phyloP scores from a whole-genome alignment of 1,140 invertebrate genomes.

The Panagrolaimus sp. region DNA sequence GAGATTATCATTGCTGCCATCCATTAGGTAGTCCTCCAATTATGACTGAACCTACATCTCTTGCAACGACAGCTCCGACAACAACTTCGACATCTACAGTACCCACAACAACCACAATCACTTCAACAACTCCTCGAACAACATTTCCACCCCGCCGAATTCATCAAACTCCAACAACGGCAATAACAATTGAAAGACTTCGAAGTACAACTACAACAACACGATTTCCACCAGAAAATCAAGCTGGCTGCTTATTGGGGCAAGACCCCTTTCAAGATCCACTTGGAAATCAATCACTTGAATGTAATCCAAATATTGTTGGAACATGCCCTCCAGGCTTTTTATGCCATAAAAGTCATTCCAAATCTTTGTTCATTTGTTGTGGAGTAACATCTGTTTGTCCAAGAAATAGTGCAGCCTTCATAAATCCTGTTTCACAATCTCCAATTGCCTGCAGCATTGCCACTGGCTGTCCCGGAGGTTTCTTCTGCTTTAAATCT shows the following conservation, averaged over 20 bases:
- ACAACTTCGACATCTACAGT: not conserved
- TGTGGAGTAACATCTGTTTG: slow-evolving; percentile 27
- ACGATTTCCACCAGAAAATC: slow-evolving; percentile 14
- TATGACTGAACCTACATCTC: not conserved
- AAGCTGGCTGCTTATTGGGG: slow-evolving; percentile 17
- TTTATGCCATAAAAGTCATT: slow-evolving; percentile 21
- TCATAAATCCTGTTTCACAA: slow-evolving; percentile 20
- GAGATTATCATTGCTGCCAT: slow-evolving; percentile 29
- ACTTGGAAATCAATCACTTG: slow-evolving; percentile 10
- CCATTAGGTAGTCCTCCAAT: not conserved
- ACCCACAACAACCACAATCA: not conserved
- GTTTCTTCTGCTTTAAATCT: slow-evolving; percentile 25
- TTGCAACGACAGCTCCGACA: not conserved
- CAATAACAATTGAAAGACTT: not conserved
- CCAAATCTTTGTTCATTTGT: slow-evolving; percentile 16
- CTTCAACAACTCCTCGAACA: not conserved
- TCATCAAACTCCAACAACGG: not conserved
- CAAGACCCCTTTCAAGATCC: slow-evolving; percentile 24
- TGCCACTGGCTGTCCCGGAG: slow-evolving; percentile 15
- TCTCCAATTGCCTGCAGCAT: slow-evolving; percentile 15
- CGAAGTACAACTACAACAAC: slow-evolving; percentile 4
- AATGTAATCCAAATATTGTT: slow-evolving; percentile 8
- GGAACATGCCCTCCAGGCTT: slow-evolving; percentile 27
- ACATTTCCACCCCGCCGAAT: not conserved
- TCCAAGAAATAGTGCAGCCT: slow-evolving; percentile 23